Conservation (phyloP, 2,113 vertebrate genomes). For the Chauna torquata region DNA sequence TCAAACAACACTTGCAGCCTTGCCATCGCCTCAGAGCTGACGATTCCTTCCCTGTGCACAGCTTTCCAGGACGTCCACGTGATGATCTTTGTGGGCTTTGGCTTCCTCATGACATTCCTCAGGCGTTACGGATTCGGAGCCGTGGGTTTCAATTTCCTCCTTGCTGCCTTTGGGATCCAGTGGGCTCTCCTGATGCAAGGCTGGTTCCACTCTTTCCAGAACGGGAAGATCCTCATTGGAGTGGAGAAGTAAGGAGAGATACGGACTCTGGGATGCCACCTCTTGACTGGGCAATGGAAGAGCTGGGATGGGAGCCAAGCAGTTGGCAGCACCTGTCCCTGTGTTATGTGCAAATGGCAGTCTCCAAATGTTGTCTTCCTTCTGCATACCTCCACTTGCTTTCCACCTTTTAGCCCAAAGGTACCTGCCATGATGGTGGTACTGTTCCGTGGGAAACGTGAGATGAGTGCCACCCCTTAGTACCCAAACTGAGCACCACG, state of each 20-base stretch:
- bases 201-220: constrained; percentile 86
- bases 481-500: neutral
- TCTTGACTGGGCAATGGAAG: neutral
- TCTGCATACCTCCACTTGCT: neutral
- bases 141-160: constrained; percentile 94
- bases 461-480: neutral
- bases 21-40: neutral
- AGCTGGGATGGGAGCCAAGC: neutral
- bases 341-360: neutral
- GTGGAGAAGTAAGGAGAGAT: constrained; percentile 84
- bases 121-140: constrained; percentile 91
- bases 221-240: constrained; percentile 83
- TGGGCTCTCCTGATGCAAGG: constrained; percentile 98
- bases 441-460: neutral
- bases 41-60: constrained; percentile 46
- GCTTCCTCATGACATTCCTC: constrained; percentile 97
- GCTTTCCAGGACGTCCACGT: constrained; percentile 97
- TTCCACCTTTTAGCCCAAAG: neutral
- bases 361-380: neutral
- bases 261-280: neutral
- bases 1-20: neutral
- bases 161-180: constrained; percentile 93
- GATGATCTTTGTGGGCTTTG: constrained; percentile 98
- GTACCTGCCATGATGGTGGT: neutral
- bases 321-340: neutral